Conservation (phyloP, 2,888 invertebrate genomes). For the Aethes cnicana region DNA sequence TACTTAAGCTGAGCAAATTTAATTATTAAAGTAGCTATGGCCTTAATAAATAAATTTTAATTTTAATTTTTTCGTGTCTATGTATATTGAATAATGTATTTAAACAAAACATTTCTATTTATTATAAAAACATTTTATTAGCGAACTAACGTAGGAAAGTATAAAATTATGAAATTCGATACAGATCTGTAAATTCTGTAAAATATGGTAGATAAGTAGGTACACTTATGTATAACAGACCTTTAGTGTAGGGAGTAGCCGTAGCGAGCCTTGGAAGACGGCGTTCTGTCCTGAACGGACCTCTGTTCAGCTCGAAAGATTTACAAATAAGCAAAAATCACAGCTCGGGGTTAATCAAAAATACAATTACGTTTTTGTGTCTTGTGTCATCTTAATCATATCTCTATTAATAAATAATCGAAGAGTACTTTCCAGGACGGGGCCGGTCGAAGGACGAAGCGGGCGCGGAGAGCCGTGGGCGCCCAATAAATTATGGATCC, state of each 20-base stretch:
- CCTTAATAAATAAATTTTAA: neutral
- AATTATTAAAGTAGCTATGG: no score
- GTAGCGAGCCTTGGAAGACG: constrained; percentile 49
- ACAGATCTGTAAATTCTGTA: constrained; percentile 77
- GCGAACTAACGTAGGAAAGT: constrained; percentile 82
- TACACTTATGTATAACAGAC: constrained; percentile 10
- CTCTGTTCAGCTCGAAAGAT: constrained; percentile 47
- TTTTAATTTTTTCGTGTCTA: neutral
- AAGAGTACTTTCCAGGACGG: constrained; percentile 69
- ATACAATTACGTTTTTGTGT: constrained; percentile 74
- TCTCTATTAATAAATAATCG: constrained; percentile 78
- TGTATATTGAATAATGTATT: neutral
- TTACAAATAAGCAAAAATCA: constrained; percentile 79
- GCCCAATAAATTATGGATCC: constrained; percentile 39
- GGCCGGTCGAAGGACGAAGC: constrained; percentile 61
- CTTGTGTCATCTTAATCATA: constrained; percentile 68
- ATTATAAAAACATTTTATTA: constrained; percentile 81
- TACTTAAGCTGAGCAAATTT: no score
- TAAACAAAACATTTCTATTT: constrained; percentile 31
- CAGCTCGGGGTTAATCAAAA: constrained; percentile 81
- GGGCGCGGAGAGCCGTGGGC: constrained; percentile 42
- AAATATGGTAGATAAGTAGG: constrained; percentile 68
- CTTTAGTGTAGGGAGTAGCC: constrained; percentile 5
- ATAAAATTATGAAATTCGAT: constrained; percentile 79
- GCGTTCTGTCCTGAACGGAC: constrained; percentile 30